Conservation (phyloP, 1,140 invertebrate genomes). For the Drosophila lacteicornis region DNA sequence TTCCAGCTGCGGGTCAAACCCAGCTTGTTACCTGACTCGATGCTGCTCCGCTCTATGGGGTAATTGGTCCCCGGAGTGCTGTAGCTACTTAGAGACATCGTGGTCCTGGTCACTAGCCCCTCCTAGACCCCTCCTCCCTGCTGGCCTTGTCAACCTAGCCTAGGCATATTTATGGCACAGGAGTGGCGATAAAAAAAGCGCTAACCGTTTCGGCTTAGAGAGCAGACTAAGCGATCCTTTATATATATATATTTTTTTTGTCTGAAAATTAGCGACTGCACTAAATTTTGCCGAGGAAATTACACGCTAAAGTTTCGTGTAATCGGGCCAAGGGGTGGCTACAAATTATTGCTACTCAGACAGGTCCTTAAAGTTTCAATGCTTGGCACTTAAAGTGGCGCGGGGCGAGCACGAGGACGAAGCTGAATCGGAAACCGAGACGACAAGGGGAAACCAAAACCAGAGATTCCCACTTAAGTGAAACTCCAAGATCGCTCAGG, state of each 20-base stretch:
- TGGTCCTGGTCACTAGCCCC: slow-evolving; percentile 27
- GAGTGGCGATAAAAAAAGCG: slow-evolving; percentile 71
- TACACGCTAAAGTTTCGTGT: slow-evolving; percentile 51
- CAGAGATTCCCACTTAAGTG: slow-evolving; percentile 42
- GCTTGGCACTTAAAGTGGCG: slow-evolving; percentile 49
- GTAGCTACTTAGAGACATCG: slow-evolving; percentile 78
- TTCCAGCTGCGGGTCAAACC: slow-evolving; percentile 53
- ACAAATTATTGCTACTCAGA: slow-evolving; percentile 60
- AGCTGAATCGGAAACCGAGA: slow-evolving; percentile 23
- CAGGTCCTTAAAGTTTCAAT: slow-evolving; percentile 48
- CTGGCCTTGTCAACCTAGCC: slow-evolving; percentile 39
- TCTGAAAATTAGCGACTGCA: slow-evolving; percentile 51
- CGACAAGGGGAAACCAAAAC: slow-evolving; percentile 20
- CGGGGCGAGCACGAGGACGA: background rate
- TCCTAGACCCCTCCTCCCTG: background rate
- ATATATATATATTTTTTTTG: slow-evolving; percentile 15
- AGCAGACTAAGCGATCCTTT: slow-evolving; percentile 1
- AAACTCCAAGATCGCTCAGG: slow-evolving; percentile 54
- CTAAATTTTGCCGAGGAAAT: slow-evolving; percentile 59
- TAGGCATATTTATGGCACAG: slow-evolving; percentile 72
- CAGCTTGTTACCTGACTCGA: slow-evolving; percentile 70
- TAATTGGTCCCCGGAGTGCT: slow-evolving; percentile 77
- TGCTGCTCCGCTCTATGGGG: slow-evolving; percentile 44
- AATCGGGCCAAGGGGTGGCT: slow-evolving; percentile 30
- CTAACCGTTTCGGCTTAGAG: slow-evolving; percentile 66